Percentiles rank a stretch among this genome's conserved stretches.
Conservation (phyloP, 53 echinoderm and acorn worm species). For the Glandiceps talaboti region DNA sequence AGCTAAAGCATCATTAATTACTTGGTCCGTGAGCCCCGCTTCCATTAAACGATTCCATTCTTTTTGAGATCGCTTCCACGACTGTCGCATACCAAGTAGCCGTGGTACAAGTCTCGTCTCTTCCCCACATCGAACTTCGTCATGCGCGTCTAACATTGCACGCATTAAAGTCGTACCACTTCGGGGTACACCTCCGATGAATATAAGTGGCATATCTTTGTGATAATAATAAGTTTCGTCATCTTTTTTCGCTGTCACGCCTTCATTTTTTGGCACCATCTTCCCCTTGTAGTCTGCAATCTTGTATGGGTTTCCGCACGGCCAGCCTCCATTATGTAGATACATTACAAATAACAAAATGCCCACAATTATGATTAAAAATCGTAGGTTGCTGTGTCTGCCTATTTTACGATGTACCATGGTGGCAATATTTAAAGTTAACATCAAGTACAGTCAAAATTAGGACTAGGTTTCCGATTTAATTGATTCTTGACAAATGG, state of each 20-base stretch:
- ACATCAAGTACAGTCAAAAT: too few relatives aligned
- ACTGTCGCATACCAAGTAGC: constrained; percentile 83
- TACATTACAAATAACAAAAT: background rate
- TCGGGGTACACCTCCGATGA: constrained; percentile 97
- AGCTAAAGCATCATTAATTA: constrained; percentile 84
- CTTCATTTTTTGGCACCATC: constrained; percentile 61
- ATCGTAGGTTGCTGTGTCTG: background rate
- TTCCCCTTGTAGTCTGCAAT: constrained; percentile 21
- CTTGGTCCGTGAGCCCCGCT: constrained; percentile 75
- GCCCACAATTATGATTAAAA: background rate
- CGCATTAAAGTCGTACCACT: constrained; percentile 99
- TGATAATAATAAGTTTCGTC: constrained; percentile 71
- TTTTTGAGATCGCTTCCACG: constrained; percentile 82
- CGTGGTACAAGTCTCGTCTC: constrained; percentile 90
- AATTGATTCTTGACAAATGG: too few relatives aligned
- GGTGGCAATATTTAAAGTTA: background rate
- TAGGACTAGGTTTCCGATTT: too few relatives aligned
- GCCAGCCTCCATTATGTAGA: background rate
- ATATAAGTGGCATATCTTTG: constrained; percentile 83
- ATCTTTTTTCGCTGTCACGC: constrained; percentile 39
- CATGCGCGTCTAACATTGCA: constrained; percentile 93
- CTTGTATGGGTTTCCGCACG: background rate
- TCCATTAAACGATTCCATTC: constrained; percentile 79
- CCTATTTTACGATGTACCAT: background rate
- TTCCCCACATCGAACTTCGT: constrained; percentile 90